phyloP scores from a whole-genome alignment of 35 echinoderm and acorn worm species.

The Heliocidaris erythrogramma region DNA sequence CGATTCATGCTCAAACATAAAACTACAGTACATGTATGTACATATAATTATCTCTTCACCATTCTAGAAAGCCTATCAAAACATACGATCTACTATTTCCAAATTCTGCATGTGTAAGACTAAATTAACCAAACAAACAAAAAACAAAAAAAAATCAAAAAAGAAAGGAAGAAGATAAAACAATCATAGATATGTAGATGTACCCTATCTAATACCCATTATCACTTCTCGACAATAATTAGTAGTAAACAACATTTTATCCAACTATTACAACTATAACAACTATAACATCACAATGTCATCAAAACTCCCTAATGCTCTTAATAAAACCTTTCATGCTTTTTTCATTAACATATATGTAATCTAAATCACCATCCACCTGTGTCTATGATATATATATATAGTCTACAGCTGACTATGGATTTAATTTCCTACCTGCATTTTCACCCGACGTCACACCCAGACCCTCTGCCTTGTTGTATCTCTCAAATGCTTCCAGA shows the following conservation, averaged over 20 bases:
- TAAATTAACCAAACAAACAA: background rate
- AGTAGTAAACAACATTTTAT: background rate
- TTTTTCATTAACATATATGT: background rate
- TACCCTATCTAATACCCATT: background rate
- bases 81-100: background rate
- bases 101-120: background rate
- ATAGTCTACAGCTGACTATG: background rate
- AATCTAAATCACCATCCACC: background rate
- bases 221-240: background rate
- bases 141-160: too few species aligned
- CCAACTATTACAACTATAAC: too few species aligned
- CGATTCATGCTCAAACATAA: too few species aligned
- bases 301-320: background rate
- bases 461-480: conserved; percentile 98
- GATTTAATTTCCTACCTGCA: conserved; percentile 70
- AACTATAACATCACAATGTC: background rate
- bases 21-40: too few species aligned
- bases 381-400: background rate
- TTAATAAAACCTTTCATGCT: background rate
- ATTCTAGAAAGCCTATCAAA: background rate
- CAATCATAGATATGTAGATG: background rate
- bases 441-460: conserved; percentile 92
- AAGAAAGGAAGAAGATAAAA: background rate
- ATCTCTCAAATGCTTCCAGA: conserved; percentile 97
- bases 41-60: too few species aligned